Conservation (phyloP, 2,888 invertebrate species). For the Cephus sareptanus region DNA sequence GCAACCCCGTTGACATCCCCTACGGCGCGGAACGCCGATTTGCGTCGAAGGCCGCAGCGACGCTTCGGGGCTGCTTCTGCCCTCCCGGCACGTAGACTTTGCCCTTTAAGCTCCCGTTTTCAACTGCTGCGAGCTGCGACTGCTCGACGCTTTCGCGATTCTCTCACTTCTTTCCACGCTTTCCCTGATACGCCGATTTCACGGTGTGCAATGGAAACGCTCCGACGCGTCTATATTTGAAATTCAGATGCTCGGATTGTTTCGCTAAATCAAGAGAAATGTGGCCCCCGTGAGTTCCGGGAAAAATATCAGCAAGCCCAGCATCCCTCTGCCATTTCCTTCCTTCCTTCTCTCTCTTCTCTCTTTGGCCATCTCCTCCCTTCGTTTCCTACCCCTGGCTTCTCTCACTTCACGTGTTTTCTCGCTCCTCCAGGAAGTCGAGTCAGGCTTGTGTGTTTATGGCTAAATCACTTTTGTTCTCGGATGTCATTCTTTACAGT, state of each 20-base stretch:
- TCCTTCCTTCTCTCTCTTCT: conserved; percentile 17
- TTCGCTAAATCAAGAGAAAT: conserved; percentile 62
- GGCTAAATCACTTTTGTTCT: conserved; percentile 53
- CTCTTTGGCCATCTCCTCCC: conserved; percentile 1
- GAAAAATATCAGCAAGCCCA: conserved; percentile 27
- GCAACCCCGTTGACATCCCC: neutral
- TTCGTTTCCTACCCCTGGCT: conserved; percentile 16
- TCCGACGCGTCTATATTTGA: conserved; percentile 46
- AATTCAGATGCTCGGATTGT: conserved; percentile 61
- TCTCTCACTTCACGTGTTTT: conserved; percentile 17
- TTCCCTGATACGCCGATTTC: neutral
- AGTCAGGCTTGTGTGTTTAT: conserved; percentile 39
- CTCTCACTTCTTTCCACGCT: neutral
- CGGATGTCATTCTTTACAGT: conserved; percentile 33
- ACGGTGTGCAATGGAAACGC: conserved; percentile 6
- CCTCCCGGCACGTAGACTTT: neutral
- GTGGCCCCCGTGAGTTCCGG: conserved; percentile 53
- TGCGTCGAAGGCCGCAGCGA: neutral
- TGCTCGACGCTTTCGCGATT: neutral
- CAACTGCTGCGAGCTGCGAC: neutral
- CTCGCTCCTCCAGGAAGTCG: conserved; percentile 12
- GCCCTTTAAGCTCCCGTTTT: neutral
- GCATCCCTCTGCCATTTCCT: conserved; percentile 15
- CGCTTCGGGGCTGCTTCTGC: neutral
- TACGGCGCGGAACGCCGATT: neutral